Base-by-base conservation (phyloP, 2,888 invertebrate species). In the Drosophila cognata region DNA sequence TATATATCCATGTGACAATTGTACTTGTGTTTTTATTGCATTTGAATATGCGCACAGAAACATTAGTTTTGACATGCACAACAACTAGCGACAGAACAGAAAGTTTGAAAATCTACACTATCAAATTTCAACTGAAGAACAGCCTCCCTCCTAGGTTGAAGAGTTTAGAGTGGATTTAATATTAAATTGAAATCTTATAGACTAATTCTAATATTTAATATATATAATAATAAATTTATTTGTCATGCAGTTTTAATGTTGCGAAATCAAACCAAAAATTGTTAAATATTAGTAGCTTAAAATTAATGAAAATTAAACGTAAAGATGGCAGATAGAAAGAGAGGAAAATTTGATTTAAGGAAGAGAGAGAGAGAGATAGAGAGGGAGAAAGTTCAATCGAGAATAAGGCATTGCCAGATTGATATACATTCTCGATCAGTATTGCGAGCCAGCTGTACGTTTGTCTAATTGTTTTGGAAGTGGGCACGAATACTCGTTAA, bases 1-100 rank as follows among this genome's bases (percentile, higher is more conserved):
- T 25, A 25, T 25, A 43, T 25, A 43, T 33, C 2, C 31, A 11
- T 57, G 36, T 13, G 36, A 13, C 46, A 46, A 66, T 65, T 65
- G 25, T 61, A 11, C 41, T 50, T 58, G 61, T 61, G 61, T 60
- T 59, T 64, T 78, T 68, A 68, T 68, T 77, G 68, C 68, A 64
- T 78, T 77, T 78, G 46, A 63, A 60, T 73, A 36, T 57, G 50
- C 29, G 31, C 31, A 62, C 43, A 59, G 46, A 63, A 50, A 35
- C 62, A 57, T 53, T 60, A n/a, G 66, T 52, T 63, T 62, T 13
- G n/a, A 18, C 29, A n/a, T 52, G 48, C 29, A 11, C 48, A 62
- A 29, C 57, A 53, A 46, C 25, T 51, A 25, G 31, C 29, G 25
- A 13, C 28, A 31, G n/a, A 57, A 31, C 52, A 41, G 33, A 56